Evolutionary conservation across 2,888 invertebrate species (phyloP).

Genomic region (Troides aeacus): DNA sequence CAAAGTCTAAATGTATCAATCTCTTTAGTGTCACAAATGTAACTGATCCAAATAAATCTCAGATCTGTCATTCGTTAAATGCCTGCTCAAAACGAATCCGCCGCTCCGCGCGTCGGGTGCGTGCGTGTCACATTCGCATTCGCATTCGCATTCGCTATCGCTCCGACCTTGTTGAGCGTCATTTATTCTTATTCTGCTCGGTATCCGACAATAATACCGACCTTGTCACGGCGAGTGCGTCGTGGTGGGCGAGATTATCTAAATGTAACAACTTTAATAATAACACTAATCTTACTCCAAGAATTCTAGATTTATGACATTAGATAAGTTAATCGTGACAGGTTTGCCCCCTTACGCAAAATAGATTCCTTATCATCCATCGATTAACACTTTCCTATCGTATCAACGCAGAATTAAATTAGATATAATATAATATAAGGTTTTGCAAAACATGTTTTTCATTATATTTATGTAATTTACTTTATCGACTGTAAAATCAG

Average conservation of each 20-base stretch:
- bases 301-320: background rate
- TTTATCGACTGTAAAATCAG: constrained; percentile 3
- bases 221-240: background rate
- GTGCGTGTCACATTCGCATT: no score
- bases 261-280: background rate
- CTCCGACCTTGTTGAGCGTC: no score
- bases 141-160: no score
- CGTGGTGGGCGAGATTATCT: background rate
- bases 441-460: constrained; percentile 2
- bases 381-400: constrained; percentile 5
- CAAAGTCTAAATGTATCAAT: no score
- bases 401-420: background rate
- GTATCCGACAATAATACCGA: no score
- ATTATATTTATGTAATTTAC: background rate
- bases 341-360: background rate
- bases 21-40: no score
- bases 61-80: no score
- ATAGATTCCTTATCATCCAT: constrained; percentile 6
- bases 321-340: background rate
- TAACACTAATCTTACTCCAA: background rate
- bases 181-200: no score
- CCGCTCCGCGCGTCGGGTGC: no score
- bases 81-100: no score
- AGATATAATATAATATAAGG: constrained; percentile 1
- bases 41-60: no score